Base-by-base conservation (phyloP, 2,113 vertebrate genomes). In the Gnathonemus longibarbis region DNA sequence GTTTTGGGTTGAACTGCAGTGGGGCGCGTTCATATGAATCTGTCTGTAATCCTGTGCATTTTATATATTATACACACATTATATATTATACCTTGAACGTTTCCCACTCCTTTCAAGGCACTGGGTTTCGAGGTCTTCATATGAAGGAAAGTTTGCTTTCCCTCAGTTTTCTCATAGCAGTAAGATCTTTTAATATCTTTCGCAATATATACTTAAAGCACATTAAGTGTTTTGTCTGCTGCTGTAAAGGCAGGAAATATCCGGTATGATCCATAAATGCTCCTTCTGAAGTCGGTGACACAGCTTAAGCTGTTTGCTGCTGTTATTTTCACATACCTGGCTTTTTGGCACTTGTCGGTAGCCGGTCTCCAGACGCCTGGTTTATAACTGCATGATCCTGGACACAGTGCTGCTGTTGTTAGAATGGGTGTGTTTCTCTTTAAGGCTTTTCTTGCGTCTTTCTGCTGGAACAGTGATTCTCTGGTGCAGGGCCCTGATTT, bases 401-500 rank as follows among this genome's bases (percentile, higher is more conserved):
- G 49, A 27, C 50, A 83, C 70, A 84, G 49, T 45, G 53, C 50
- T 50, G 39, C 19, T 49, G 66, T 53, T 80, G 85, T 90, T 90
- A 88, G 87, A 88, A 45, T 80, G 89, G 66, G 62, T 88, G 89
- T 90, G 80, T 89, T 49, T 90, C 91, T 89, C 91, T 93, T 93
- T 90, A 90, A 92, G 66, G 19, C 88, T 31, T 74, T 70, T 35
- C 87, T 27, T 91, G 84, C 70, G 35, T 92, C 90, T 83, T 89
- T 88, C 52, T 84, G 62, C 89, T 92, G 91, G 90, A 94, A 94
- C 90, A 58, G 62, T 49, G 89, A 42, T 42, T 46, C 91, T 92
- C 91, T 90, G 90, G 89, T 93, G 90, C 91, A 87, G 74, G 88
- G 70, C 58, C 53, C 91, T 84, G 90, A 94, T 95, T 94, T 7